Base-by-base conservation (phyloP, 2,797 vertebrate species). In the Apodemus agrarius region DNA sequence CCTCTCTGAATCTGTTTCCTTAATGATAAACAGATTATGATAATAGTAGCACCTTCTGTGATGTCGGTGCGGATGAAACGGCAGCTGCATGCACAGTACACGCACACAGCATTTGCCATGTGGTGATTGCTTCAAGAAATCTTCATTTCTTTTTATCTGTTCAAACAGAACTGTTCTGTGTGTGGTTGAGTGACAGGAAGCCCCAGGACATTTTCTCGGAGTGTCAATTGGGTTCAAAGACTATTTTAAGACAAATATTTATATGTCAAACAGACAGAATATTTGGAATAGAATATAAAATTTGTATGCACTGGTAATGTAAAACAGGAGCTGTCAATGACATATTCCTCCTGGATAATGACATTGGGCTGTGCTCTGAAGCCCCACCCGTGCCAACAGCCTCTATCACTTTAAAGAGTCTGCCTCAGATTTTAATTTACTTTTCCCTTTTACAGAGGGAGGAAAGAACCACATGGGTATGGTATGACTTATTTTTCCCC, bases 241-340 rank as follows among this genome's bases (percentile, higher is more conserved):
- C 96, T 82, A 91, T 91, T 96, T 96, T 87, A 91, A 92, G 93
- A 79, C 67, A 95, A 94, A 94, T 91, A 82, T 95, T 89, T 95
- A 54, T 80, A 87, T 67, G 74, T 91, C 85, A 92, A 88, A 89
- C 74, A 90, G 80, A 93, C 92, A 95, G 90, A 69, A 46, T 94
- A 54, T 93, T 96, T 86, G 79, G 69, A 92, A 59, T 40, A 43
- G 89, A 93, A 88, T 69, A 24, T 21, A 49, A 85, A 76, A 26
- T 89, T 22, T 57, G 65, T 63, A 8, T 49, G n/a, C 0, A 3
- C 67, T 49, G 2, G 34, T 63, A 29, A 54, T 54, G 22, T 16
- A 65, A 85, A 93, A 69, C 16, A 10, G 65, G 80, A 78, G n/a
- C 87, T 4, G 3, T 34, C 61, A 52, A 11, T 79, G 92, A 72